Evolutionary conservation across 2,797 vertebrate genomes (phyloP), one percentile per base, ranked within the genome.

Genomic region (Gallinago solitaria): DNA sequence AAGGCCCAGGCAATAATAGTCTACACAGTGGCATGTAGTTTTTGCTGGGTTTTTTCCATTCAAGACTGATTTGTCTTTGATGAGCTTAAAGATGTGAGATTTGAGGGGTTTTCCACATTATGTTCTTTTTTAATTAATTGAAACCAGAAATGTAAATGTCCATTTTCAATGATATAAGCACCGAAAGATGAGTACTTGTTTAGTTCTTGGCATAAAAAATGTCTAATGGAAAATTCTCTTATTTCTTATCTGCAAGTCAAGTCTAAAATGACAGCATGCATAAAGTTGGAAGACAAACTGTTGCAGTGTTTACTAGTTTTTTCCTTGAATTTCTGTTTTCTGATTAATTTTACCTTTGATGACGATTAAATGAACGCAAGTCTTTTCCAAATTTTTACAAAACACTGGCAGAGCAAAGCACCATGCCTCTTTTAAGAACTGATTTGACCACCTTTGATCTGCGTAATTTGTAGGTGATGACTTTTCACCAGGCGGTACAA

Each of bases 51-150:
- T 69, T 41, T 50, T 45, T 57, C 35, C 4, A 18, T 65, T 90
- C 41, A 45, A 68, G 28, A 53, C 16, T 18, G 68, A 33, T 39
- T 39, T 69, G 25, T 37, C 20, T 76, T 65, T 73, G 30, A 61
- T 88, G 9, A 61, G 16, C 25, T 78, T 71, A 37, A 87, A 87
- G 25, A 82, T 56, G 3, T 68, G 24, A 57, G 16, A 47, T 45
- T 43, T 59, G 6, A 5, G 3, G 6, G 4, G 2, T 0, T 0
- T 47, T 9, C 9, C 15, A 6, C 24, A 2, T 11, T n/a, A 32
- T 35, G 45, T 5, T 16, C 57, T 53, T 48, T 32, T n/a, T 51
- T 17, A 12, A 76, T n/a, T 45, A 83, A 41, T 11, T 47, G 15
- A 79, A 81, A 59, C 23, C 4, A 53, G 41, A 59, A 59, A 50